Evolutionary conservation across 2,888 invertebrate genomes (phyloP), one percentile per base, ranked within the genome.

Genomic region (Eupithecia pulchellata): DNA sequence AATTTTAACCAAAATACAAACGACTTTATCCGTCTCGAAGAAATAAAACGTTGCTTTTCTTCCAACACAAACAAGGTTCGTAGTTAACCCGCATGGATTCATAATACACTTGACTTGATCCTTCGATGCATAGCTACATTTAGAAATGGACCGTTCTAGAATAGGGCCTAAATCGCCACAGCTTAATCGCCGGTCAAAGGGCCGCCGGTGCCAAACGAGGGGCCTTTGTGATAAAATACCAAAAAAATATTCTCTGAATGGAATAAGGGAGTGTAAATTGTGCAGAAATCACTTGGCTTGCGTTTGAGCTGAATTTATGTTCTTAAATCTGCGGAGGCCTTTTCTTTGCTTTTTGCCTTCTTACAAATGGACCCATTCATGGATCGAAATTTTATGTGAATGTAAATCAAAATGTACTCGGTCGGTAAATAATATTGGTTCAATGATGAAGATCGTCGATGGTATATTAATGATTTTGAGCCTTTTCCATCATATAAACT

Each of bases 251-350:
- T 63, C 29, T 42, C 29, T 63, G 63, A 63, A 63, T 63, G 39
- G 63, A 63, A 29, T 39, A 39, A 63, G 39, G 25, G 62, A 39
- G 42, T 63, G 63, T 42, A 29, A 63, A 42, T 63, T 63, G 63
- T 42, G 63, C 63, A 42, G n/a, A 63, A 63, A 63, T 63, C 63
- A 63, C 63, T 63, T 36, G 63, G 42, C 63, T 63, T 42, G 27
- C 42, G 29, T 63, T 30, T 39, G 27, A 63, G 63, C 63, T 63
- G 29, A 63, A 63, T 63, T 63, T 63, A 63, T 63, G 27, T 34
- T 61, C 32, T 34, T 13, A 61, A 61, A 61, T 61, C 61, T 34
- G 25, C 61, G 6, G n/a, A 20, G 61, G 13, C 61, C 61, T 36
- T 61, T 61, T 61, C 32, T 61, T 61, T 25, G 13, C 32, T 61